Evolutionary conservation across 2,113 vertebrate species (phyloP).

Genomic region (Desmodus rotundus): DNA sequence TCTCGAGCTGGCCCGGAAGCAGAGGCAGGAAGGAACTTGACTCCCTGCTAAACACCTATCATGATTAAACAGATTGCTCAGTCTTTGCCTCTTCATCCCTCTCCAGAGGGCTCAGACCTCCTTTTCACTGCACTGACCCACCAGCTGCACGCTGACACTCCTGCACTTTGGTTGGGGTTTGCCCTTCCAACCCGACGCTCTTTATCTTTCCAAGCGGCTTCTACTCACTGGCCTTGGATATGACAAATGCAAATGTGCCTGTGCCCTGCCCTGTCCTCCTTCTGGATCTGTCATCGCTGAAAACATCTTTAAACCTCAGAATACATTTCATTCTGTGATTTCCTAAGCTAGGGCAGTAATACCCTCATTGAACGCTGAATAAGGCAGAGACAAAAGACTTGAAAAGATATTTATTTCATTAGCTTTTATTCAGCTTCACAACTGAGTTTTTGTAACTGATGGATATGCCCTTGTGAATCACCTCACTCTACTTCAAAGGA

Average conservation of each 20-base stretch:
- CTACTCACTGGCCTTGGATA: not conserved
- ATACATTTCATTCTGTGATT: conserved; percentile 73
- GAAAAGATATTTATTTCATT: conserved; percentile 71
- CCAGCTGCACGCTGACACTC: rapidly evolving
- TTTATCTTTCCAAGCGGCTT: conserved; percentile 62
- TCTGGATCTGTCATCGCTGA: conserved; percentile 57
- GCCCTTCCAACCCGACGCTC: not conserved
- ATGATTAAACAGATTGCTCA: not conserved
- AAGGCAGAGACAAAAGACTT: conserved; percentile 65
- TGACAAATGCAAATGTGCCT: conserved; percentile 68
- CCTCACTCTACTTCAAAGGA: conserved; percentile 58
- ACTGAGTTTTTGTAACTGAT: conserved; percentile 63
- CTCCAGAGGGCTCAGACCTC: not conserved
- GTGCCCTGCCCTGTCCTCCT: conserved; percentile 61
- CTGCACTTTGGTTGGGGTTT: not conserved
- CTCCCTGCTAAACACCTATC: not conserved
- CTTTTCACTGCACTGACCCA: not conserved
- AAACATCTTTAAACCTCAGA: conserved; percentile 75
- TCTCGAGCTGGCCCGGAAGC: not conserved
- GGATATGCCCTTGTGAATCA: conserved; percentile 54
- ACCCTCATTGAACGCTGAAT: conserved; percentile 64
- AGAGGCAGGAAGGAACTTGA: not conserved
- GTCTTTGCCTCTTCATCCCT: not conserved
- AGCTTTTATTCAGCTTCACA: conserved; percentile 69
- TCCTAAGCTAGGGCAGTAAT: conserved; percentile 68